Evolutionary conservation across 2,113 vertebrate genomes (phyloP), one percentile per base, ranked within the genome.

Genomic region (Trogon surrucura): DNA sequence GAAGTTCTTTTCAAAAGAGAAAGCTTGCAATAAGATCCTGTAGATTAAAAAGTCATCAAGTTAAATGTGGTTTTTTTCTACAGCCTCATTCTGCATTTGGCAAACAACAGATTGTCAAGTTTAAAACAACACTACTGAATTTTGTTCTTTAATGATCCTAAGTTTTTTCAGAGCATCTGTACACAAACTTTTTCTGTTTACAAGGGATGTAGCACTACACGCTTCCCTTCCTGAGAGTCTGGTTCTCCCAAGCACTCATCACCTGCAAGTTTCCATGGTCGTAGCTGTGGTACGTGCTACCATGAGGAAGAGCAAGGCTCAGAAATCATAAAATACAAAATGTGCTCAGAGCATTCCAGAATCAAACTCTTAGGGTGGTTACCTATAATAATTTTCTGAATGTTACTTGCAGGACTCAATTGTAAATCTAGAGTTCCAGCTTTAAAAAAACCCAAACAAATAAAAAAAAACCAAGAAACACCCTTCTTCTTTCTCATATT

Each of bases 21-120:
- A 88, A 98, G 97, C 96, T 98, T 98, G 92, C 98, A 98, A 83
- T 98, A 97, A 97, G 97, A 98, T 95, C 98, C 99, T 99, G 94
- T 84, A 91, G 91, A 86, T 96, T 51, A 95, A 97, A 98, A 93
- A 96, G 21, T 65, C 60, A 60, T 73, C 32, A 56, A 54, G 32
- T 82, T 62, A 91, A 81, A 61, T 9, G 13, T 17, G 66, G 71
- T 92, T 17, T 69, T 73, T 92, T 73, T 56, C 66, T 47, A 44
- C 44, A 89, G 11, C 11, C 9, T 89, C 61, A 48, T 45, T 94
- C 91, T 86, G 58, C 30, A 64, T n/a, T 67, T 85, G 41, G 57
- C 54, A 91, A 80, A 60, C 10, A 70, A 65, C 10, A 27, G 22
- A 45, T 83, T 67, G 27, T 70, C 21, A 91, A 48, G 51, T 91